phyloP scores from a whole-genome alignment of 2,113 vertebrate genomes.

The Hyla sarda region DNA sequence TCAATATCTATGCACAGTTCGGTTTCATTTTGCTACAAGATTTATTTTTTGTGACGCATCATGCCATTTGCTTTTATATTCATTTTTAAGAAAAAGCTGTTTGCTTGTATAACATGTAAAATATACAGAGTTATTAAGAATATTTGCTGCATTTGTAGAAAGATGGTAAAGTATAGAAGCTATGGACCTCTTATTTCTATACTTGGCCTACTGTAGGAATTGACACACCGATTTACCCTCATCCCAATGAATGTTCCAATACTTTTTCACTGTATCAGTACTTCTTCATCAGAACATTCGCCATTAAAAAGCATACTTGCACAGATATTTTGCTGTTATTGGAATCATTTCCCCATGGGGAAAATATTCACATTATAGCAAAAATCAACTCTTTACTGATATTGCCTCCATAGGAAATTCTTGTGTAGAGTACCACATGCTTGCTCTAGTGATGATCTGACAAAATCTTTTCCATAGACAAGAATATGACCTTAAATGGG shows the following conservation, averaged over 20 bases:
- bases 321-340: constrained; percentile 11
- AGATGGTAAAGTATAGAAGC: background rate
- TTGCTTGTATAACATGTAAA: constrained; percentile 59
- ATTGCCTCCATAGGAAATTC: background rate
- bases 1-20: constrained; percentile 92
- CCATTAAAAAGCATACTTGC: background rate
- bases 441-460: background rate
- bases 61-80: constrained; percentile 75
- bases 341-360: background rate
- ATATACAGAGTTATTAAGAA: constrained; percentile 75
- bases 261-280: background rate
- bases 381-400: background rate
- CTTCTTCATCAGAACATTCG: background rate
- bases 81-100: constrained; percentile 70
- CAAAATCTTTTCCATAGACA: background rate
- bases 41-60: constrained; percentile 74
- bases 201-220: background rate
- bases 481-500: too few relatives aligned
- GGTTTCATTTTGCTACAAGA: constrained; percentile 75
- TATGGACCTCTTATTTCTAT: background rate
- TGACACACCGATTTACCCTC: background rate
- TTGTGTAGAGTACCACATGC: background rate
- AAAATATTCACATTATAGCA: constrained; percentile 3
- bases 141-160: constrained; percentile 49
- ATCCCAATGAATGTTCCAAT: constrained; percentile 5